Base-by-base conservation (phyloP, 2,113 vertebrate species). In the Daboia siamensis region DNA sequence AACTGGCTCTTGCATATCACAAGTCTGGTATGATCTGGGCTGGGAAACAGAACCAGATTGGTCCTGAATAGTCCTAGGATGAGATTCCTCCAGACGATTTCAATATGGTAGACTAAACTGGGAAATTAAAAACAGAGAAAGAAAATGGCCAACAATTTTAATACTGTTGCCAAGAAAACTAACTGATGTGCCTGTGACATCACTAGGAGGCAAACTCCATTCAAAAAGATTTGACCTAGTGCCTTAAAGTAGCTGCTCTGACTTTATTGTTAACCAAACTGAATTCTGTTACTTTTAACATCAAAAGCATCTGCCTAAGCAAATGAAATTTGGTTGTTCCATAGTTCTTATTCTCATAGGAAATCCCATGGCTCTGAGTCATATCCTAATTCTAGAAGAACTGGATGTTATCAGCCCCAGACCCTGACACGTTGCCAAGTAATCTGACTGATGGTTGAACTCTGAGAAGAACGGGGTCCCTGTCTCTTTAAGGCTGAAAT, bases 371-470 rank as follows among this genome's bases (percentile, higher is more conserved):
- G 86, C 92, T 46, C 51, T 87, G 0, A 2, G 55, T 46, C 5
- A 0, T 74, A 10, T 0, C 0, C 1, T 24, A 94, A 80, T 85
- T 44, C 44, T 90, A 90, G 90, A 93, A 86, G 39, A 24, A 56
- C 23, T 4, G 0, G 51, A 59, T 91, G 88, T 69, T 56, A 64
- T 90, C 91, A 0, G 0, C 44, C 6, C 54, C 23, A 44, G 0
- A 4, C 33, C n/a, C 26, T 13, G 44, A 56, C 0, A 0, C 0
- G 1, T 74, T 29, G 24, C 39, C 17, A 0, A 59, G 8, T 44
- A 21, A 57, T 33, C 46, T 24, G 87, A 55, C 33, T 89, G 90
- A 26, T 21, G 10, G n/a, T 29, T 74, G 88, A 90, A 91, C 93
- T 87, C 51, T 69, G 39, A 39, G 46, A 93, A 93, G 9, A 86